Evolutionary conservation across 2,797 vertebrate genomes (phyloP).

Genomic region (Siniperca scherzeri): DNA sequence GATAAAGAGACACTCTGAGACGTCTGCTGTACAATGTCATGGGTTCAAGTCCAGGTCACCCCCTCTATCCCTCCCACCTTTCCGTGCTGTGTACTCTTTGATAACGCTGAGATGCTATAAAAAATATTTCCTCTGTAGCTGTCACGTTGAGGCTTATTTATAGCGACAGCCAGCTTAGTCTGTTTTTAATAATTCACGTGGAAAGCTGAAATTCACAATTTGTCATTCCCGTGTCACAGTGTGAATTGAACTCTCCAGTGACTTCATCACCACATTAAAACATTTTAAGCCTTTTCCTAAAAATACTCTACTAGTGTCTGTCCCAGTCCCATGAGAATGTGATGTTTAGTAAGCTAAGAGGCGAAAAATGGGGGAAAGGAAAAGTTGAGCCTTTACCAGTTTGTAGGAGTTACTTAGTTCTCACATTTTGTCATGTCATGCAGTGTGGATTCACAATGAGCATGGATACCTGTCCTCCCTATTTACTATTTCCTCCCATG

Average conservation of each 20-base stretch:
- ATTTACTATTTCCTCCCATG: background rate
- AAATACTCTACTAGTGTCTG: conserved; percentile 35
- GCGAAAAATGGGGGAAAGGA: background rate
- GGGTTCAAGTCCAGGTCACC: conserved; percentile 68
- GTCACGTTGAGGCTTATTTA: conserved; percentile 66
- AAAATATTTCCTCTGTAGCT: conserved; percentile 57
- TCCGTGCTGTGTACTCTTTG: conserved; percentile 29
- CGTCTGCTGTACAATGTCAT: conserved; percentile 37
- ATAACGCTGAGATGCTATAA: conserved; percentile 48
- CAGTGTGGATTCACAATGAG: background rate
- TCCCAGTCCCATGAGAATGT: background rate
- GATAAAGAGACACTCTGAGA: conserved; percentile 42
- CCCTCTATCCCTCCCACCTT: conserved; percentile 15
- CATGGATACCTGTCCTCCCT: background rate
- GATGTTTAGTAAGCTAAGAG: background rate
- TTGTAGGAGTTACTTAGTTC: background rate
- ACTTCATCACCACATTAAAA: conserved; percentile 42
- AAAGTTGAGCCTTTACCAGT: background rate
- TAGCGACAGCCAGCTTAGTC: conserved; percentile 50
- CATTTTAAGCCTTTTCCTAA: conserved; percentile 23
- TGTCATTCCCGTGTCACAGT: conserved; percentile 50
- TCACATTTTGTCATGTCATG: background rate
- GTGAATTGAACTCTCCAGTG: conserved; percentile 44
- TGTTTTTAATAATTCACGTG: conserved; percentile 69
- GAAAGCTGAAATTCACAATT: conserved; percentile 54